These are phyloP conservation scores for Toxostoma redivivum DNA, from an alignment of 2,113 vertebrate genomes.

Conservation along the genomic window DNA sequence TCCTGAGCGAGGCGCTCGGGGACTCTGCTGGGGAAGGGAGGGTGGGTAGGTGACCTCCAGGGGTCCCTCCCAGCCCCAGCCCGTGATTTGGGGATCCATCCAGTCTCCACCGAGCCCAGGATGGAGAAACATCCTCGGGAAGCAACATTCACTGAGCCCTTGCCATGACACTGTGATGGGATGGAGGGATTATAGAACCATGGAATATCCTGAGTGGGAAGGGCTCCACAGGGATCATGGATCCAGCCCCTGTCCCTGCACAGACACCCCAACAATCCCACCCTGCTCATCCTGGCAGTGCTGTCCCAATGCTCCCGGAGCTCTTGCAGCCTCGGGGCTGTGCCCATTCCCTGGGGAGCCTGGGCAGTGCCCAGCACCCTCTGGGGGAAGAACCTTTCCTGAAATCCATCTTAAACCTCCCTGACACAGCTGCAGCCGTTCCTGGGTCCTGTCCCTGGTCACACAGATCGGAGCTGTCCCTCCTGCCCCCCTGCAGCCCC, in stretches of 20 bases:
- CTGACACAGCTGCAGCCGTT: neutral
- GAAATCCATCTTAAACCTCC: rapidly evolving
- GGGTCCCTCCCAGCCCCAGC: neutral
- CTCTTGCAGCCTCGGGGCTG: neutral
- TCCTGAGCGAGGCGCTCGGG: neutral
- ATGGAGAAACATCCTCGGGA: neutral
- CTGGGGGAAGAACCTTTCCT: neutral
- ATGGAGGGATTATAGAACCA: neutral
- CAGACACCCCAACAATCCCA: neutral
- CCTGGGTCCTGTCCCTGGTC: neutral
- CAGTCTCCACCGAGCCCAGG: neutral
- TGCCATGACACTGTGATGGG: rapidly evolving
- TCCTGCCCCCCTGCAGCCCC: neutral
- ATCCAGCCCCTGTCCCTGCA: neutral
- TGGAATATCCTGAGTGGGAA: neutral
- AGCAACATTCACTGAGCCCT: neutral
- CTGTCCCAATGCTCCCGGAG: rapidly evolving
- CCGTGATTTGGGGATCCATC: neutral
- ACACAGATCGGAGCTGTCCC: neutral
- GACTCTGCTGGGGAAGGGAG: neutral
- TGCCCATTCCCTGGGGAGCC: neutral
- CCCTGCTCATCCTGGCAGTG: rapidly evolving
- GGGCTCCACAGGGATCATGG: rapidly evolving
- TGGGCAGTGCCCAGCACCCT: neutral
- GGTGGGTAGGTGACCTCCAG: rapidly evolving